Evolutionary conservation across 2,888 invertebrate genomes (phyloP).

Genomic region (Mechanitis messenoides): DNA sequence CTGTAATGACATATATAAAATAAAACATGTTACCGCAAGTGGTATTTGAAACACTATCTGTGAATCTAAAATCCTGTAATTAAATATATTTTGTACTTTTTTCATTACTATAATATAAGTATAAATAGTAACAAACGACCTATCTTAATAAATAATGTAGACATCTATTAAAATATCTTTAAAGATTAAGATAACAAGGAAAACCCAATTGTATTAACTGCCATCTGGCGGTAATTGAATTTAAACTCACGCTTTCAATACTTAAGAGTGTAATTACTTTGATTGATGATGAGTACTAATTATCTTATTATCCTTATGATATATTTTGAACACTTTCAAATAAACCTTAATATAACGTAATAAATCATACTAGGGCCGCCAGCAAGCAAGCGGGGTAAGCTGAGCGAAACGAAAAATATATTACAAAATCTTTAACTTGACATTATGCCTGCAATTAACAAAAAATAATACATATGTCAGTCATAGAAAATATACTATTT

Average conservation of each 20-base stretch:
- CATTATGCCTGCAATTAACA: too few species aligned
- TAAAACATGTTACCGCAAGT: too few species aligned
- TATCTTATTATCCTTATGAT: conserved; percentile 36
- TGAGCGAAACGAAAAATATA: too few species aligned
- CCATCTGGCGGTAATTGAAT: conserved; percentile 2
- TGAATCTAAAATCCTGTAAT: too few species aligned
- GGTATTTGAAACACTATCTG: too few species aligned
- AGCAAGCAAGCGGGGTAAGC: too few species aligned
- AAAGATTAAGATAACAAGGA: neutral
- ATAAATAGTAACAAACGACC: neutral
- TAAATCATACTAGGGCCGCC: conserved; percentile 27
- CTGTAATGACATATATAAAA: too few species aligned
- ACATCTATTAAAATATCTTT: neutral
- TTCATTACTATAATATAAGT: neutral
- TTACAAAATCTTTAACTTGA: too few species aligned
- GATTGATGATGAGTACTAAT: conserved; percentile 67
- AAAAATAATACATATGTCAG: too few species aligned
- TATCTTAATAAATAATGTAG: neutral
- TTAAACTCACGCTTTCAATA: neutral
- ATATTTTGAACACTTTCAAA: neutral
- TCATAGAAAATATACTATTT: too few species aligned
- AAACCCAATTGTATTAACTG: neutral
- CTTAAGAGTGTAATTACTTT: conserved; percentile 22
- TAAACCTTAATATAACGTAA: conserved; percentile 17
- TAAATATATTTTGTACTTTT: too few species aligned